phyloP scores from a whole-genome alignment of 2,888 invertebrate genomes.

The Drosophila demipolita region DNA sequence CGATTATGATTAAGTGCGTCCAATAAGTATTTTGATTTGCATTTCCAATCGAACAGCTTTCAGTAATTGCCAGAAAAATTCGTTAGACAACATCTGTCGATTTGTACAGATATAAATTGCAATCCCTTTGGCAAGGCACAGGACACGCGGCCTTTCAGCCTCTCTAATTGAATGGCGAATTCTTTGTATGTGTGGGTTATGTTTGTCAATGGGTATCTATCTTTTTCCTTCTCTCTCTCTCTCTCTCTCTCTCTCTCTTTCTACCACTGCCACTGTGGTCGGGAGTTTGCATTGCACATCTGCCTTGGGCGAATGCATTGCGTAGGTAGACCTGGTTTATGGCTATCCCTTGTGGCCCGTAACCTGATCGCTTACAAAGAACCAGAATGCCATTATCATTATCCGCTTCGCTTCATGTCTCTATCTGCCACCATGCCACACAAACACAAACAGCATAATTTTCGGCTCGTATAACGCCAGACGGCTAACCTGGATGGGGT shows the following conservation, averaged over 20 bases:
- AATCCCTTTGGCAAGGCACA: constrained; percentile 40
- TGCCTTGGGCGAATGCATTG: constrained; percentile 41
- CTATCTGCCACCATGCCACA: constrained; percentile 64
- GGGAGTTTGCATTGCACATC: constrained; percentile 53
- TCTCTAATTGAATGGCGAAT: constrained; percentile 58
- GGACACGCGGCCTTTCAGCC: constrained; percentile 52
- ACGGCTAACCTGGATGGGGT: constrained; percentile 21
- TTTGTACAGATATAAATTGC: constrained; percentile 6
- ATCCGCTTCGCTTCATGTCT: constrained; percentile 77
- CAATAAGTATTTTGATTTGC: constrained; percentile 31
- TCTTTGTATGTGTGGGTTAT: constrained; percentile 36
- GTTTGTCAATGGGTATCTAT: constrained; percentile 47
- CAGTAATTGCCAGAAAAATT: constrained; percentile 33
- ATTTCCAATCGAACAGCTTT: constrained; percentile 46
- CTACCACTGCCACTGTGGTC: constrained; percentile 8
- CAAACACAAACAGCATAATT: constrained; percentile 63
- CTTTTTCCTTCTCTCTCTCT: neutral
- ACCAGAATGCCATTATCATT: constrained; percentile 78
- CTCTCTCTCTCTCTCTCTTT: neutral
- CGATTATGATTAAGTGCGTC: constrained; percentile 27
- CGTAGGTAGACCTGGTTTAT: constrained; percentile 64
- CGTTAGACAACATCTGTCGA: constrained; percentile 27
- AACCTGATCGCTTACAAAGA: constrained; percentile 74
- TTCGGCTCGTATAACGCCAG: constrained; percentile 74
- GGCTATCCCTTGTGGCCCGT: constrained; percentile 50